Base-by-base conservation (phyloP, 2,113 vertebrate species). In the Amphilophus citrinellus region DNA sequence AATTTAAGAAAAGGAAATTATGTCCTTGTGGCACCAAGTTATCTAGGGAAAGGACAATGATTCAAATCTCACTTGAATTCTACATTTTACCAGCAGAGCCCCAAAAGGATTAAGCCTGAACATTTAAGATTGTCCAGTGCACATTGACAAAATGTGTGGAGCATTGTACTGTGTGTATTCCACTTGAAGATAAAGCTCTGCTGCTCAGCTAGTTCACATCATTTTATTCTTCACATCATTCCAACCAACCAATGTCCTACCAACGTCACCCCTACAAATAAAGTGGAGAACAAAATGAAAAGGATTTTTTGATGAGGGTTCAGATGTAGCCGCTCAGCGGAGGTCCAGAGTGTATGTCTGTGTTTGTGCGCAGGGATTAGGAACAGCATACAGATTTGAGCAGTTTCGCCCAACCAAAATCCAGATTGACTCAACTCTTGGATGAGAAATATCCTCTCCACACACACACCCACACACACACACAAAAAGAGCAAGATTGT, bases 1-100 rank as follows among this genome's bases (percentile, higher is more conserved):
- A 85, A 91, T 90, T 89, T 89, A 89, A 89, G 82, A 88, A 89
- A 88, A 88, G 86, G 83, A 91, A 93, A 91, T 87, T 2, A 89
- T 87, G 78, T 92, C 79, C 86, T 91, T 56, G 85, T 85, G 88
- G 89, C 87, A 85, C 71, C 30, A 47, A 10, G 80, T 77, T 94
- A 87, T 89, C 85, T 62, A 75, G 75, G 84, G 62, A 92, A 76
- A 62, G 17, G 83, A 87, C 66, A 57, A 39, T 53, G 88, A 92
- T 94, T 92, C 88, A 78, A 91, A 87, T 92, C 89, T 80, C 87
- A 87, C 79, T 88, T 82, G 86, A 87, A 86, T 92, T 89, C 76
- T 80, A 91, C 88, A 91, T 89, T 60, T 86, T 80, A 79, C 79
- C 84, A 91, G 76, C 79, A 59, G 44, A 85, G 65, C 35, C 66